A percentile compares a stretch with the other conserved stretches of the same genome.
Conservation (phyloP, 2,797 vertebrate species). For the Nasua narica region DNA sequence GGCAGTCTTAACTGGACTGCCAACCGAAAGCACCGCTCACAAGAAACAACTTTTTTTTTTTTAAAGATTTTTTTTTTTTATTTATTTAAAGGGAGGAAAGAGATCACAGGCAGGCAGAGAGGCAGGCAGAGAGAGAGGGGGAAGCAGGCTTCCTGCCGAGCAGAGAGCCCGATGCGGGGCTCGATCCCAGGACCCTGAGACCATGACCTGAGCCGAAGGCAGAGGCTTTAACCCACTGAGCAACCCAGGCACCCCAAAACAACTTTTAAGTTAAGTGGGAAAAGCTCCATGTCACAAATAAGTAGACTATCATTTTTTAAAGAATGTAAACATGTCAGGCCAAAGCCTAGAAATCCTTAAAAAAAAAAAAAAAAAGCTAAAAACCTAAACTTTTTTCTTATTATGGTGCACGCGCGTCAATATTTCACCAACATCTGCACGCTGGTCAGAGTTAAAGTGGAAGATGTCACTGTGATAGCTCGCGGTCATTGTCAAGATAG, state of each 20-base stretch:
- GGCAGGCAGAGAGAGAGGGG: too few species aligned
- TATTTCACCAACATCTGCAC: not conserved
- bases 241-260: too few species aligned
- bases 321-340: not conserved
- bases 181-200: too few species aligned
- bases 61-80: too few species aligned
- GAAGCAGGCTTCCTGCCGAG: too few species aligned
- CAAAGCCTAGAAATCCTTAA: not conserved
- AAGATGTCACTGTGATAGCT: not conserved
- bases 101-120: too few species aligned
- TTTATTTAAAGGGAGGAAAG: too few species aligned
- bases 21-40: not conserved
- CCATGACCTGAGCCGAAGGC: too few species aligned
- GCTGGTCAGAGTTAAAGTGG: rapidly evolving
- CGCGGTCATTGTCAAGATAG: not conserved
- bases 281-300: not conserved
- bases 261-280: not conserved
- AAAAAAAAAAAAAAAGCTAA: not conserved
- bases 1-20: rapidly evolving
- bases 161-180: too few species aligned
- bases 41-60: not conserved
- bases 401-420: not conserved
- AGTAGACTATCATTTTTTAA: not conserved
- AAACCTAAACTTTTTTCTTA: not conserved
- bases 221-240: too few species aligned